Percentiles rank a stretch among this genome's conserved stretches.
These are phyloP conservation scores for Laupala kohalensis DNA, from an alignment of 1,140 invertebrate species.

Conservation along the genomic window DNA sequence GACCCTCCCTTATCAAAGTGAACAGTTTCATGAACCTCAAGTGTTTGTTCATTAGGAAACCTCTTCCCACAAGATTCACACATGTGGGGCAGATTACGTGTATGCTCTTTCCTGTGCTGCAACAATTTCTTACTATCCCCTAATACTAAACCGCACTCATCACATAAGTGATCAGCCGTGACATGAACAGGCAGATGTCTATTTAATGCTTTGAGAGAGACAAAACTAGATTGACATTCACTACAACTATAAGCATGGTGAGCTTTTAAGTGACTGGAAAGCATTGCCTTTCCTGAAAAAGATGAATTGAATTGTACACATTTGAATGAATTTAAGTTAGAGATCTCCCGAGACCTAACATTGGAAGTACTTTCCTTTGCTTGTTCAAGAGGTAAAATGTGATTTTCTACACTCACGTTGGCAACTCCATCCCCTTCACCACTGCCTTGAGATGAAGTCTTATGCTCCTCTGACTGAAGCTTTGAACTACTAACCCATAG, in stretches of 20 bases:
- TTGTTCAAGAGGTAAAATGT: not conserved
- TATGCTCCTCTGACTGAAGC: not conserved
- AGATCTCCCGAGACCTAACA: not conserved
- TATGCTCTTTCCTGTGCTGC: not conserved
- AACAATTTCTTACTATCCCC: not conserved
- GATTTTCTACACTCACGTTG: not conserved
- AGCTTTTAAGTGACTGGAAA: not conserved
- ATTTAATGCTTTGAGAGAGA: not conserved
- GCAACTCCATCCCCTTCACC: not conserved
- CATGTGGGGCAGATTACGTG: not conserved
- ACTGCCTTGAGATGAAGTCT: not conserved
- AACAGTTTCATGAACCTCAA: not conserved
- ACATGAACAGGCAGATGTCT: not conserved
- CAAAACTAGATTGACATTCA: not conserved
- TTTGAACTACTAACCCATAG: not conserved
- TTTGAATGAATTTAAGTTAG: too few species aligned
- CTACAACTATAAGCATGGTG: not conserved
- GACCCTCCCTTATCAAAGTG: not conserved
- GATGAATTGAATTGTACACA: not conserved
- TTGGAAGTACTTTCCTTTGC: not conserved
- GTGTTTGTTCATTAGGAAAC: not conserved
- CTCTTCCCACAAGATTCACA: not conserved
- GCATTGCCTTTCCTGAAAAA: not conserved
- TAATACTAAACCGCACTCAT: not conserved
- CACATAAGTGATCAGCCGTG: not conserved